Base-by-base conservation (phyloP, 2,113 vertebrate genomes). In the Tragulus kanchil region DNA sequence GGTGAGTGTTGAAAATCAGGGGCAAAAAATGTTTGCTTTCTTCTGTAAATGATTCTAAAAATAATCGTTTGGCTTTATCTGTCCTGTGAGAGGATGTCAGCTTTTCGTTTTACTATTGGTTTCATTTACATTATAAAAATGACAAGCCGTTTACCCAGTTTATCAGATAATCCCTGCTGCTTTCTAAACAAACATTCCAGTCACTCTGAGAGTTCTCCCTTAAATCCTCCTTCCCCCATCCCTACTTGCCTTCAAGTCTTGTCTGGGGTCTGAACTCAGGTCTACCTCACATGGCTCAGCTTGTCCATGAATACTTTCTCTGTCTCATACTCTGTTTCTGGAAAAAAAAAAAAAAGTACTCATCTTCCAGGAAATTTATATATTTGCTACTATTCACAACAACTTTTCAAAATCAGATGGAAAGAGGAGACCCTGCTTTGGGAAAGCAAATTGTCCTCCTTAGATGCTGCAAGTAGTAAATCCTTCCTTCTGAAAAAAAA, bases 91-190 rank as follows among this genome's bases (percentile, higher is more conserved):
- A 94, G 56, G 48, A 86, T 69, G 48, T 89, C 62, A 95, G 73
- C 59, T 95, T 90, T 85, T 52, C 31, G 59, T 62, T 88, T 42
- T 62, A 58, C 75, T 42, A 95, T 48, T 7, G 16, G 82, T 94
- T 98, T 95, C 4, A 93, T 97, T 98, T 98, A 91, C 85, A 67
- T 89, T 94, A 88, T 82, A 97, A 98, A 98, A 98, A 97, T 95
- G 93, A 71, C 69, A 94, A 85, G 77, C 25, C 26, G 77, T 67
- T 97, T 94, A 97, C 54, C 54, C 28, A 8, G 23, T 96, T 97
- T 97, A 95, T 95, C 98, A 98, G 92, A 94, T 96, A 98, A 97
- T 96, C 85, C 69, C 94, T 58, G 71, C 28, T 75, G 56, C 90
- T 97, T 90, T 78, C 78, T 96, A 95, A 97, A 81, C 67, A 98